Conservation (phyloP, 1,140 invertebrate genomes). For the Galleria mellonella region DNA sequence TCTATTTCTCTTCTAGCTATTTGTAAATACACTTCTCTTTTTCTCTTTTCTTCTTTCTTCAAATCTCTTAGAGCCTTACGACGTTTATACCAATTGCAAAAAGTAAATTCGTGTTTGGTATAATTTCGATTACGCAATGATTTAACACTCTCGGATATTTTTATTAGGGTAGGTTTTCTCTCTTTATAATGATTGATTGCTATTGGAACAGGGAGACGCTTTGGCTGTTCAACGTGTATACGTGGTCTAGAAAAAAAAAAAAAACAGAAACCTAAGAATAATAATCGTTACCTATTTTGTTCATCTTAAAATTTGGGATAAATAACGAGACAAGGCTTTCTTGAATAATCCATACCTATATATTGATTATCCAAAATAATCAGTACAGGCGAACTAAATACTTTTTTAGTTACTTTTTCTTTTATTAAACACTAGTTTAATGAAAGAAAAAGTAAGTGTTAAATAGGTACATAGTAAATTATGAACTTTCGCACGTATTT, state of each 20-base stretch:
- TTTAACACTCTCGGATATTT: not conserved
- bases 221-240: slow-evolving; percentile 14
- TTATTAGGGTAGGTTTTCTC: slow-evolving; percentile 4
- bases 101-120: not conserved
- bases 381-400: too few relatives aligned
- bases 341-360: not conserved
- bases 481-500: too few relatives aligned
- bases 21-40: not conserved
- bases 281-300: not conserved
- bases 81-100: slow-evolving; percentile 26
- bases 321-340: not conserved
- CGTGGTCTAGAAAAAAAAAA: slow-evolving; percentile 14
- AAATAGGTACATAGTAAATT: too few relatives aligned
- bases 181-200: slow-evolving; percentile 10
- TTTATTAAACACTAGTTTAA: too few relatives aligned
- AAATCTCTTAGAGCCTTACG: slow-evolving; percentile 17
- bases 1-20: not conserved
- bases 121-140: not conserved
- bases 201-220: slow-evolving; percentile 10
- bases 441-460: too few relatives aligned
- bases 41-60: slow-evolving; percentile 10
- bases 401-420: too few relatives aligned
- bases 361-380: too few relatives aligned
- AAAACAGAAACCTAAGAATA: not conserved
- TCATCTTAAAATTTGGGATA: not conserved